A percentile compares a stretch with the other conserved stretches of the same genome.
phyloP scores from a whole-genome alignment of 2,113 vertebrate genomes.

The Phocoena phocoena region DNA sequence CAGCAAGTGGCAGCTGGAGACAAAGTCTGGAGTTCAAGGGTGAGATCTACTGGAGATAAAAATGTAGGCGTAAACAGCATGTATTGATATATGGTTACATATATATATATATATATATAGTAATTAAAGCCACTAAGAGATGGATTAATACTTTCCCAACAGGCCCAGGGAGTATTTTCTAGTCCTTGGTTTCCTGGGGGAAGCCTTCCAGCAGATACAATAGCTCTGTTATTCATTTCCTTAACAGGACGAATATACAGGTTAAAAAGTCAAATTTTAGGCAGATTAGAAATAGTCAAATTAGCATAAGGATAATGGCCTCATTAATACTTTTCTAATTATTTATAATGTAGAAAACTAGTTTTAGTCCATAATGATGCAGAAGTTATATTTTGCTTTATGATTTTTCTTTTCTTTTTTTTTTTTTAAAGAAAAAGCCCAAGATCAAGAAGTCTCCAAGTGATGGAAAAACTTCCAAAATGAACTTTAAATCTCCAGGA shows the following conservation, averaged over 20 bases:
- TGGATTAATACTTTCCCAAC: background rate
- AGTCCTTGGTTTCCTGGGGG: background rate
- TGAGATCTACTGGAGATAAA: background rate
- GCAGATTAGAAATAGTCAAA: background rate
- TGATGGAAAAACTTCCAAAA: conserved; percentile 68
- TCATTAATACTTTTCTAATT: background rate
- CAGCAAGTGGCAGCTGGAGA: background rate
- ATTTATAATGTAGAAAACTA: background rate
- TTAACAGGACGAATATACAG: background rate
- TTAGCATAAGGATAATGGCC: background rate
- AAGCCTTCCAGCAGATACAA: background rate
- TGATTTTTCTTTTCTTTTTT: conserved; percentile 18
- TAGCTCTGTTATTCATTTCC: background rate
- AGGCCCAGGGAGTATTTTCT: background rate
- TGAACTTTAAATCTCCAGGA: background rate
- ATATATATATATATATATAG: no score
- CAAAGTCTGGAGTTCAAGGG: background rate
- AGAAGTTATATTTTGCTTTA: conserved; percentile 21
- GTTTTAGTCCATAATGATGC: background rate
- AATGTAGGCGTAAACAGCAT: no score
- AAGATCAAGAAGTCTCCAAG: conserved; percentile 65
- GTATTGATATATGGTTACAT: no score
- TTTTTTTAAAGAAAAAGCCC: conserved; percentile 13
- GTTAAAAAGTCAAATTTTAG: background rate
- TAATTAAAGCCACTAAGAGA: no score